Evolutionary conservation across 2,113 vertebrate genomes (phyloP).

Genomic region (Psophia crepitans): DNA sequence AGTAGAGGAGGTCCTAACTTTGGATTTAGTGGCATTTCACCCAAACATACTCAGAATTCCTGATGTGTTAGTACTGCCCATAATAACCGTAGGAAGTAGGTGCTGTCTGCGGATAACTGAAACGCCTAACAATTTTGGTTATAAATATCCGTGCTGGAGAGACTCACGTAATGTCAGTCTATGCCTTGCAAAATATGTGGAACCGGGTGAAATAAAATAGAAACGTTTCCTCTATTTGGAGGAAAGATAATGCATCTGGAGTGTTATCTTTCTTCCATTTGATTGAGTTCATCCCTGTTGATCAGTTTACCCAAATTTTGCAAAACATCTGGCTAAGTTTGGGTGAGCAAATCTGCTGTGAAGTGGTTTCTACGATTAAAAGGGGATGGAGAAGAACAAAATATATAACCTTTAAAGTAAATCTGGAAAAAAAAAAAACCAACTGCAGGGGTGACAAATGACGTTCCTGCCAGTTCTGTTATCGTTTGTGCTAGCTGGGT

Average conservation of each 20-base stretch:
- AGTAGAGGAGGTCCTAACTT: constrained; percentile 25
- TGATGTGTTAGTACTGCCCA: constrained; percentile 43
- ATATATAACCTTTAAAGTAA: not conserved
- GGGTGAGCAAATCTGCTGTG: not conserved
- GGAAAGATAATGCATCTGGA: not conserved
- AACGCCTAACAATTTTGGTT: constrained; percentile 37
- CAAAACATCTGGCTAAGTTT: not conserved
- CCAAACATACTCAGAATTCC: constrained; percentile 61
- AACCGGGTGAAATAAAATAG: constrained; percentile 4
- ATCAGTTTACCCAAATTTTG: not conserved
- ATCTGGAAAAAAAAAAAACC: not conserved
- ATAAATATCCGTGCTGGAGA: not conserved
- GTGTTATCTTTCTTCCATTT: not conserved
- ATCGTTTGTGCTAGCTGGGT: not conserved
- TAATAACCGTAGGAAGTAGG: constrained; percentile 53
- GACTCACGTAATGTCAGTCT: not conserved
- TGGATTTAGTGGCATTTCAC: constrained; percentile 21
- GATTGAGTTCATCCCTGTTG: not conserved
- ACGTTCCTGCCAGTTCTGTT: not conserved
- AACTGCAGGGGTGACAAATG: not conserved
- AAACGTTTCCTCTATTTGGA: not conserved
- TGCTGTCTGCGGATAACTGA: constrained; percentile 57
- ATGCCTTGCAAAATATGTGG: not conserved
- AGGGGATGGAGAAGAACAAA: not conserved
- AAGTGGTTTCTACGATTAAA: not conserved